phyloP scores from a whole-genome alignment of 2,797 vertebrate species.

The Sylvilagus floridanus region DNA sequence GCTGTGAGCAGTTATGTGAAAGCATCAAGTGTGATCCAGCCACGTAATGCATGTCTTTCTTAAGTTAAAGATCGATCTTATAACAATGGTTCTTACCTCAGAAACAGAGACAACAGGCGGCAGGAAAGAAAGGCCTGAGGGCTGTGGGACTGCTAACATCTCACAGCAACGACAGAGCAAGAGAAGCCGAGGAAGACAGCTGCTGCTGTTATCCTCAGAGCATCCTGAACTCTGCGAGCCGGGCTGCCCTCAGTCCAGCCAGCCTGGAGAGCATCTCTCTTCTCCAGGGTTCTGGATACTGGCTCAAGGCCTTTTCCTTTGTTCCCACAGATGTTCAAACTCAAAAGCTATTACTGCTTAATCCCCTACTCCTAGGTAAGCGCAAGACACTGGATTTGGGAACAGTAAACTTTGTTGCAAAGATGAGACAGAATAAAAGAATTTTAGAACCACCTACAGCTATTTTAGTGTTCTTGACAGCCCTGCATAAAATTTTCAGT shows the following conservation, averaged over 20 bases:
- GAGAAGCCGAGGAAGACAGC: background rate
- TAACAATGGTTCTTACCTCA: conserved; percentile 88
- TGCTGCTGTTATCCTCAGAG: background rate
- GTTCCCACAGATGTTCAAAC: conserved; percentile 18
- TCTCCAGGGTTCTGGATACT: background rate
- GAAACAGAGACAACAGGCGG: conserved; percentile 83
- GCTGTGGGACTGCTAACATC: conserved; percentile 80
- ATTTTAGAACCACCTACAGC: background rate
- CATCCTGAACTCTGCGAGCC: fast-evolving
- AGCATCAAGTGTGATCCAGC: conserved; percentile 84
- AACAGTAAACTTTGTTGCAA: background rate
- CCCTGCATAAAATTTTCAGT: conserved; percentile 45
- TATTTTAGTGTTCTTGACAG: conserved; percentile 13
- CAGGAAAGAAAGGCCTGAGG: conserved; percentile 57
- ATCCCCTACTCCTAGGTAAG: background rate
- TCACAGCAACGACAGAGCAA: conserved; percentile 38
- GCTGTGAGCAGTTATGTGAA: conserved; percentile 82
- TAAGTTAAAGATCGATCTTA: conserved; percentile 83
- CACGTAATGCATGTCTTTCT: conserved; percentile 87
- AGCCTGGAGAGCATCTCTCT: background rate
- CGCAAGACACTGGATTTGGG: background rate
- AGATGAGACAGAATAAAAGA: background rate
- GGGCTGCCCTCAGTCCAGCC: background rate
- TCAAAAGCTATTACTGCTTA: background rate
- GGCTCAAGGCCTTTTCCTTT: background rate